These are phyloP conservation scores for Teleiodes luculella DNA, from an alignment of 2,888 invertebrate genomes.

Conservation along the genomic window DNA sequence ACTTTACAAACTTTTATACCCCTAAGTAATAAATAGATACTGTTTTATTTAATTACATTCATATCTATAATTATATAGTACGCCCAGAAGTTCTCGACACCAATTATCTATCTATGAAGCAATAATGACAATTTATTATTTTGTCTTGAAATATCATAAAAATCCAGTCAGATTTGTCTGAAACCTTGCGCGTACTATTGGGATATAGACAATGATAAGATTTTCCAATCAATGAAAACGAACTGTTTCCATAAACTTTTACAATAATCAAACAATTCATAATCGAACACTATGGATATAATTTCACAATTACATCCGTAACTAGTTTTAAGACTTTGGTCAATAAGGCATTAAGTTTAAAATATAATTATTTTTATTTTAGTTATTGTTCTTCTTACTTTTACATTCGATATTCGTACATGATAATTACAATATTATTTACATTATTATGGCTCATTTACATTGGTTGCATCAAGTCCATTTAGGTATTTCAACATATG, in stretches of 20 bases:
- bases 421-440: conserved; percentile 67
- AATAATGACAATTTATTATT: too few species aligned
- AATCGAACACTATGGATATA: conserved; percentile 64
- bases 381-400: conserved; percentile 76
- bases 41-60: conserved; percentile 34
- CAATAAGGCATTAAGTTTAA: conserved; percentile 79
- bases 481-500: neutral
- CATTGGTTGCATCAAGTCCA: conserved; percentile 6
- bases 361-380: conserved; percentile 70
- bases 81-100: neutral
- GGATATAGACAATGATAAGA: conserved; percentile 62
- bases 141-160: too few species aligned
- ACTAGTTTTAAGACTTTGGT: conserved; percentile 79
- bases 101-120: neutral
- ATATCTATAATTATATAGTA: conserved; percentile 2
- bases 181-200: neutral
- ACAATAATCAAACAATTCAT: conserved; percentile 73
- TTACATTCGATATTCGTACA: conserved; percentile 66
- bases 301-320: conserved; percentile 64
- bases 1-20: conserved; percentile 34
- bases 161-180: neutral
- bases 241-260: conserved; percentile 63
- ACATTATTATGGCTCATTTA: conserved; percentile 35
- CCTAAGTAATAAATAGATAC: conserved; percentile 43
- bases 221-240: conserved; percentile 62